These are phyloP conservation scores for Deilephila elpenor DNA, from an alignment of 2,888 invertebrate genomes.

Conservation along the genomic window DNA sequence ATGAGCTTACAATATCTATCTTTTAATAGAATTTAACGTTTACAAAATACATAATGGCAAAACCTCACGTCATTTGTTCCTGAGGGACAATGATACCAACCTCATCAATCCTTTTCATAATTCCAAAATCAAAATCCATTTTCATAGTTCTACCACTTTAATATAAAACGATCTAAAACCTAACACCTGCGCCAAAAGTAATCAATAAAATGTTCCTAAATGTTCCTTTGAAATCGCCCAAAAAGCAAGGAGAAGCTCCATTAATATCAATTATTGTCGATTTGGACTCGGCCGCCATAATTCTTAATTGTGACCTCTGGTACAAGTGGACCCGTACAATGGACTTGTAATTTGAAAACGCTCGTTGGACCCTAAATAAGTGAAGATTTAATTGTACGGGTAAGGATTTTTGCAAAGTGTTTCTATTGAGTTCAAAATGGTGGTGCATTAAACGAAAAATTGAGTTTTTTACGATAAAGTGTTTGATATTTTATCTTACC, in stretches of 20 bases:
- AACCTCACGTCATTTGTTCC: no score
- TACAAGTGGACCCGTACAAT: constrained; percentile 6
- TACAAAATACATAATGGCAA: no score
- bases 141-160: no score
- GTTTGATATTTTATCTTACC: no score
- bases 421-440: not conserved
- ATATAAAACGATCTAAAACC: not conserved
- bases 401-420: not conserved
- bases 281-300: constrained; percentile 59
- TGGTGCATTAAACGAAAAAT: not conserved
- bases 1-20: no score
- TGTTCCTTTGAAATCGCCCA: constrained; percentile 24
- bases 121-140: no score
- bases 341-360: constrained; percentile 15
- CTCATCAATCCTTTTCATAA: no score
- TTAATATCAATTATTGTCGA: constrained; percentile 72
- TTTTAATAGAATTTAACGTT: no score
- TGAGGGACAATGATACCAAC: no score
- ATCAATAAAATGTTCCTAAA: constrained; percentile 21
- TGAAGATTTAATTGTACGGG: constrained; percentile 31
- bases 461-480: no score
- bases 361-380: constrained; percentile 15
- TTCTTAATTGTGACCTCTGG: constrained; percentile 67
- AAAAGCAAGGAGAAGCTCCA: constrained; percentile 52
- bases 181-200: not conserved